Base-by-base conservation (phyloP, 2,888 invertebrate genomes). In the Heteromyza rotundicornis region DNA sequence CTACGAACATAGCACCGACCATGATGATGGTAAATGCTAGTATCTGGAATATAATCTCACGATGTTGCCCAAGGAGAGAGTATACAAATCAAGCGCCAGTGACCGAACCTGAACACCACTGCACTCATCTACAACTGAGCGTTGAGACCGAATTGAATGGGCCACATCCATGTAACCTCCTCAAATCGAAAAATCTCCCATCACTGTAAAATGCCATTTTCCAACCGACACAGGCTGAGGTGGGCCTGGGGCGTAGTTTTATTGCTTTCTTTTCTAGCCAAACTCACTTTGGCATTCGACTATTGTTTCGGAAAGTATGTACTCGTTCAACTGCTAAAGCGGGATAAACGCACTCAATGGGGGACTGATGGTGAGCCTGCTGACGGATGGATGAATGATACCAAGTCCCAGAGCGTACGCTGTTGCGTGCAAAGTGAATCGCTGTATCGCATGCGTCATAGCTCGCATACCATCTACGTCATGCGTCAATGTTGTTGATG, bases 181-280 rank as follows among this genome's bases (percentile, higher is more conserved):
- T 32, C 54, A 23, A 27, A 23, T 27, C 20, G 3, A 47, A 47
- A 51, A 52, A 51, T 60, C 60, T 17, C 47, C 14, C 40, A 14
- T 3, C 47, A 14, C 19, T 27, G 52, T 49, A 49, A 59, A 63
- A 63, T 59, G 63, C 63, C 60, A 24, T 32, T 47, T 57, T 51
- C 56, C 24, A 19, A 52, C 58, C 56, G 10, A 19, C 52, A 52
- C 3, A 23, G 62, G 60, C 56, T 68, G 67, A 65, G 69, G 69
- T 69, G 68, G 70, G 67, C 68, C 64, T 52, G 65, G 68, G 71
- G 71, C 71, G 71, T 70, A 62, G 64, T 68, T 68, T 66, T 62
- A 60, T 63, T 68, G 22, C 27, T 55, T 36, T 32, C 36, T 40
- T 40, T 20, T 56, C 14, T 32, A 2, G 12, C 19, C 24, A n/a